phyloP scores from a whole-genome alignment of 2,113 vertebrate species.

The Callipepla squamata region DNA sequence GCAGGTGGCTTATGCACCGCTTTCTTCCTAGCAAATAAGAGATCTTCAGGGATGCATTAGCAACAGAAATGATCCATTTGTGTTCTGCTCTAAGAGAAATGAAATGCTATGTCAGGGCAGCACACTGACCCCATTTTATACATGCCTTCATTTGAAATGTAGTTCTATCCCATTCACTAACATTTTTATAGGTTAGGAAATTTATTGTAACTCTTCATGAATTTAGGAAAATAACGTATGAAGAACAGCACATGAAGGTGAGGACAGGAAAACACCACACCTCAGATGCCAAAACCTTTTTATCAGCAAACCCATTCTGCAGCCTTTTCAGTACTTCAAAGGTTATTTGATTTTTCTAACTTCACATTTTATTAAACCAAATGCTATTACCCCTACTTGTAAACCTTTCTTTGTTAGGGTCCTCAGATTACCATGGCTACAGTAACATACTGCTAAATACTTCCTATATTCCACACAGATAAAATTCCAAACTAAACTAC shows the following conservation, averaged over 20 bases:
- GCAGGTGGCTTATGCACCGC: background rate
- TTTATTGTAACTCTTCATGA: background rate
- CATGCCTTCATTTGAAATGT: background rate
- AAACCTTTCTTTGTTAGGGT: background rate
- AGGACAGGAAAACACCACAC: background rate
- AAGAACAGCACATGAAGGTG: background rate
- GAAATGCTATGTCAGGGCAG: background rate
- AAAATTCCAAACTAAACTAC: background rate
- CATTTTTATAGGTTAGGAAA: background rate
- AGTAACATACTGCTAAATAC: background rate
- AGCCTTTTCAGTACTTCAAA: background rate
- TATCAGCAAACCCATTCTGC: background rate
- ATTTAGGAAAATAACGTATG: background rate
- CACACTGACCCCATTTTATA: background rate
- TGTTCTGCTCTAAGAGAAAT: background rate
- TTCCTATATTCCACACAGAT: background rate
- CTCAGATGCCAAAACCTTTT: background rate
- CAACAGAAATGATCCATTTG: background rate
- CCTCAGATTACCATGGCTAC: background rate
- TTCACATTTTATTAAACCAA: background rate
- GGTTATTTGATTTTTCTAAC: background rate
- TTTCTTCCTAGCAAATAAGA: background rate
- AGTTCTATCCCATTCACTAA: background rate
- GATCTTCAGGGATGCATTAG: background rate
- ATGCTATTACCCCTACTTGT: background rate